phyloP scores from a whole-genome alignment of 2,888 invertebrate species.

The Eupithecia pulchellata region DNA sequence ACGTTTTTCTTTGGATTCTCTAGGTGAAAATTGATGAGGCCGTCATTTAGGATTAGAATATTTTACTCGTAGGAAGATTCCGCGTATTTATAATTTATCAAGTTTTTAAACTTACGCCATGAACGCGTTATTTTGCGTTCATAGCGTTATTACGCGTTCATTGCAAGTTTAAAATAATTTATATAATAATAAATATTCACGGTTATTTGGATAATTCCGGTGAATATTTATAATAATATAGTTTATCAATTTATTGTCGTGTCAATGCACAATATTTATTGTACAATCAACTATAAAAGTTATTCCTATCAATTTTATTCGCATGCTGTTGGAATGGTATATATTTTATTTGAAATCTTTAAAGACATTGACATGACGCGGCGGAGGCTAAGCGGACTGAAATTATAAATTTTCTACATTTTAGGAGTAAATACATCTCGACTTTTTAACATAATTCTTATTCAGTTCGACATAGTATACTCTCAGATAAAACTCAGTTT shows the following conservation, averaged over 20 bases:
- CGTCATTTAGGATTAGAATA: not conserved
- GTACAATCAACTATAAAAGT: slow-evolving; percentile 74
- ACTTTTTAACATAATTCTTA: slow-evolving; percentile 1
- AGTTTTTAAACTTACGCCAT: too few species aligned
- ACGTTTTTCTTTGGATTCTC: not conserved
- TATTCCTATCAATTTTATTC: slow-evolving; percentile 77
- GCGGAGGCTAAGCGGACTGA: slow-evolving; percentile 64
- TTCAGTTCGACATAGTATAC: not conserved
- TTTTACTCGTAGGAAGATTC: slow-evolving; percentile 2
- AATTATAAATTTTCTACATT: slow-evolving; percentile 21
- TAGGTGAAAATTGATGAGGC: slow-evolving; percentile 2
- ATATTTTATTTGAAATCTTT: slow-evolving; percentile 75
- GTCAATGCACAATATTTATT: slow-evolving; percentile 60
- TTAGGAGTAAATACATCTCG: not conserved
- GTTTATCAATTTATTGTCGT: slow-evolving; percentile 9
- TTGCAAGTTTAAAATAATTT: too few species aligned
- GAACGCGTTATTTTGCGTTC: too few species aligned
- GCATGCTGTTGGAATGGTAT: slow-evolving; percentile 78
- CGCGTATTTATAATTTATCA: not conserved
- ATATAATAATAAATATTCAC: too few species aligned
- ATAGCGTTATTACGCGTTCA: too few species aligned
- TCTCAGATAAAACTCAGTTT: not conserved
- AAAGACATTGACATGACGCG: slow-evolving; percentile 43
- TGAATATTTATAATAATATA: too few species aligned
- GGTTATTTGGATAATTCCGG: too few species aligned